A percentile compares a stretch with the other conserved stretches of the same genome.
Evolutionary conservation across 2,113 vertebrate genomes (phyloP).

Genomic region (Micronycteris hirsuta): DNA sequence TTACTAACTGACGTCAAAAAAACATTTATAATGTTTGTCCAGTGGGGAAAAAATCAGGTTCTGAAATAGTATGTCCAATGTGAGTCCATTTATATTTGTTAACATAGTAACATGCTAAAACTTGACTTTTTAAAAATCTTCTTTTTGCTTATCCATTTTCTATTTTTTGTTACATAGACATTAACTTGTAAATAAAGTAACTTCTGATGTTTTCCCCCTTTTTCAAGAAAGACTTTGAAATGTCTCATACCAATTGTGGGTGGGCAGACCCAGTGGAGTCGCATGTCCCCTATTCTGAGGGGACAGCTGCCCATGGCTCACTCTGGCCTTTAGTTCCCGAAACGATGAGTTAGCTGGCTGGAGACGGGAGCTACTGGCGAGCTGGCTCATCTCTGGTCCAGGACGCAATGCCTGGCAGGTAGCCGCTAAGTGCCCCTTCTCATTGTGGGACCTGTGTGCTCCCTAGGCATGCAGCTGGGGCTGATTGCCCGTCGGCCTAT

Average conservation of each 20-base stretch:
- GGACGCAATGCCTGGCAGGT: background rate
- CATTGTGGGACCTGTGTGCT: background rate
- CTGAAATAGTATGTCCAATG: background rate
- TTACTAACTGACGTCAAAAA: background rate
- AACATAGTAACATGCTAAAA: background rate
- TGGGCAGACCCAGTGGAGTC: background rate
- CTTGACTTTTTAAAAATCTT: background rate
- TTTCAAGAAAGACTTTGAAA: background rate
- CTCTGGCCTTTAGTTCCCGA: background rate
- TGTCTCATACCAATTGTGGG: background rate
- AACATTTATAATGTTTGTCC: background rate
- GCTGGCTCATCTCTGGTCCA: background rate
- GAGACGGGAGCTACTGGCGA: background rate
- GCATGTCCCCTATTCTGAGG: background rate
- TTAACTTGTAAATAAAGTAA: slow-evolving; percentile 3
- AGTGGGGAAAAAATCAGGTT: background rate
- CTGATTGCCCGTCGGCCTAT: background rate
- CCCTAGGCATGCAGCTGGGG: background rate
- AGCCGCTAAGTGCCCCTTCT: background rate
- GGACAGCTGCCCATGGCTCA: background rate
- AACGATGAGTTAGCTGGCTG: background rate
- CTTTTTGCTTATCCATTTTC: background rate
- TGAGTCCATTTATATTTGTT: background rate
- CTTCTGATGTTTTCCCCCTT: background rate
- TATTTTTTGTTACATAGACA: background rate